Base-by-base conservation (phyloP, 2,888 invertebrate genomes). In the Agonum fuliginosum region DNA sequence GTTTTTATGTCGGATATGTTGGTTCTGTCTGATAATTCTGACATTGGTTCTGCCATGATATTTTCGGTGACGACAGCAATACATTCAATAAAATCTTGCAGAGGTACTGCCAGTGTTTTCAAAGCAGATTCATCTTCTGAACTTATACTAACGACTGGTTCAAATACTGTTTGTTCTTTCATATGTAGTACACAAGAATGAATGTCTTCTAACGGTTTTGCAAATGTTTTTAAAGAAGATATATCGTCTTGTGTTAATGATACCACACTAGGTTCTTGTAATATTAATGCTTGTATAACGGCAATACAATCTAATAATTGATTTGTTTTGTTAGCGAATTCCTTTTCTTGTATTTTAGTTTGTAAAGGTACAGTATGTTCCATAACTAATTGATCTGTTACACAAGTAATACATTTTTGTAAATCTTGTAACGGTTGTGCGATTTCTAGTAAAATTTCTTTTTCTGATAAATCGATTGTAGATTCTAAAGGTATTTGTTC, bases 111-210 rank as follows among this genome's bases (percentile, higher is more conserved):
- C 37, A 87, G 86, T 0, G 90, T 90, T 84, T 90, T 89, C 14
- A 91, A 86, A 2, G 88, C 89, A 0, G 91, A 90, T 79, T 91
- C 86, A 81, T 91, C 90, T 80, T 89, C 89, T 4, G 90, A 89
- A 2, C 91, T 90, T 82, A 91, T 85, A 46, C 91, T 90, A 30
- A 87, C 88, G 3, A 85, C 82, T 5, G 85, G 87, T 82, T 91
- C 91, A 37, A 91, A 87, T 83, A 79, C 82, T 82, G 80, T 89
- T 88, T 78, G 80, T 81, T 90, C 88, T 78, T 88, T 86, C 80
- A 90, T 86, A 79, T 88, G 83, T 5, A 89, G 81, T 58, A 90
- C 87, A 81, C 88, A 88, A 79, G 86, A 88, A 80, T 88, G 81
- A 22, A 85, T 80, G 69, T 83, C 82, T 71, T 82, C 79, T 12